These are phyloP conservation scores for Borostomias antarcticus DNA, from an alignment of 2,797 vertebrate species.

Conservation along the genomic window DNA sequence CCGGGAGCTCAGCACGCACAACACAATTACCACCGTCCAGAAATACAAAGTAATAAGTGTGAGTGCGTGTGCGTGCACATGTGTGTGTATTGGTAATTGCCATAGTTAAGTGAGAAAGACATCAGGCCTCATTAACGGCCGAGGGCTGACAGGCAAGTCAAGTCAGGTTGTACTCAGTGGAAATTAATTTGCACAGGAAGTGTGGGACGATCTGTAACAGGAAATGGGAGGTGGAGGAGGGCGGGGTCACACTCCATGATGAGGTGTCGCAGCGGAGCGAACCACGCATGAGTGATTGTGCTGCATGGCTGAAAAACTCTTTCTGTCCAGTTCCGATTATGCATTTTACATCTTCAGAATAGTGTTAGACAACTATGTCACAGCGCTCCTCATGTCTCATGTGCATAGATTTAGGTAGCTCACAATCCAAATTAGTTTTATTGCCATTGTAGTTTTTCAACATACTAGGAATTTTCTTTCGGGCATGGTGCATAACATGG, in stretches of 20 bases:
- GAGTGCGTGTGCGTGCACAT: constrained; percentile 12
- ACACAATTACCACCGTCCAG: not conserved
- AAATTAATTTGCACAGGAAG: constrained; percentile 61
- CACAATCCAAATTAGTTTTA: too few relatives aligned
- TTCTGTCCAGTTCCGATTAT: too few relatives aligned
- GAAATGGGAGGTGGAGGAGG: not conserved
- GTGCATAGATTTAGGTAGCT: not conserved
- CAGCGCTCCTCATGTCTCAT: too few relatives aligned
- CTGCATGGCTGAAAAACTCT: constrained; percentile 34
- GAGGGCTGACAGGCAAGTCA: constrained; percentile 52
- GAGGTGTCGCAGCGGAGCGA: not conserved
- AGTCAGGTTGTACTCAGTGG: constrained; percentile 52
- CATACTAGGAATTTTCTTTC: too few relatives aligned
- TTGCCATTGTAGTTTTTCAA: too few relatives aligned
- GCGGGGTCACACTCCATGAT: not conserved
- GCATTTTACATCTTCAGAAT: too few relatives aligned
- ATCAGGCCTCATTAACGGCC: constrained; percentile 56
- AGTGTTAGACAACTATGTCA: too few relatives aligned
- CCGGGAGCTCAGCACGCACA: not conserved
- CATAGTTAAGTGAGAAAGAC: constrained; percentile 41
- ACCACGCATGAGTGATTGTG: not conserved
- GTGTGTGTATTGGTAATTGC: constrained; percentile 30
- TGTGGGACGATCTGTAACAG: constrained; percentile 14
- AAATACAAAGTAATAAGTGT: not conserved
- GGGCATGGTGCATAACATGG: too few relatives aligned